Evolutionary conservation across 2,113 vertebrate genomes (phyloP).

Genomic region (Cairina moschata): DNA sequence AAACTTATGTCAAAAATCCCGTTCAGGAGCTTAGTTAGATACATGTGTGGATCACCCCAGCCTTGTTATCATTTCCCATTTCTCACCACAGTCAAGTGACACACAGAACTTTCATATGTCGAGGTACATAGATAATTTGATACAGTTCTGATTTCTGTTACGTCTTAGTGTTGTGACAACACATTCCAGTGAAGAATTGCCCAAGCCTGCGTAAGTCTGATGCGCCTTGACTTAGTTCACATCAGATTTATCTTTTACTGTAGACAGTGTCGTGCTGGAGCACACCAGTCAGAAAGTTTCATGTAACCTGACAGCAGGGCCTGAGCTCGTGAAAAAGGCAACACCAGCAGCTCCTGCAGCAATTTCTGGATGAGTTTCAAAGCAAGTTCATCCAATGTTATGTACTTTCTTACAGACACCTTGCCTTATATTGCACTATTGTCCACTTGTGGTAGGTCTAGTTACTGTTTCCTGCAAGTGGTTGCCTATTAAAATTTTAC

Average conservation of each 20-base stretch:
- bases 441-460: neutral
- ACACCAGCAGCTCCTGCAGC: neutral
- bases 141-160: conserved; percentile 35
- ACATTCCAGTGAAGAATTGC: neutral
- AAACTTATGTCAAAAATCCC: neutral
- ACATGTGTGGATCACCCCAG: neutral
- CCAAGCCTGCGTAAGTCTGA: conserved; percentile 10
- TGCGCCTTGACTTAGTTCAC: conserved; percentile 50
- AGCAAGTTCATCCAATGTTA: rapidly evolving
- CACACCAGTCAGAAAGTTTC: neutral
- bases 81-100: neutral
- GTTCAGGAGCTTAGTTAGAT: neutral
- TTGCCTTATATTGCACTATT: neutral
- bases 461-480: neutral
- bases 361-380: neutral
- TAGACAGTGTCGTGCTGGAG: neutral
- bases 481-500: neutral
- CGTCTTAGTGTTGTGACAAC: neutral
- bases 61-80: neutral
- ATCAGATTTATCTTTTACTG: conserved; percentile 5
- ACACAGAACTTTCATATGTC: neutral
- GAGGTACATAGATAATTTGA: neutral
- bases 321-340: neutral
- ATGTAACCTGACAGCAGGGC: conserved; percentile 6
- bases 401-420: neutral